phyloP scores from a whole-genome alignment of 37 sponge, comb jelly and placozoan species.

The Oopsacas minuta region DNA sequence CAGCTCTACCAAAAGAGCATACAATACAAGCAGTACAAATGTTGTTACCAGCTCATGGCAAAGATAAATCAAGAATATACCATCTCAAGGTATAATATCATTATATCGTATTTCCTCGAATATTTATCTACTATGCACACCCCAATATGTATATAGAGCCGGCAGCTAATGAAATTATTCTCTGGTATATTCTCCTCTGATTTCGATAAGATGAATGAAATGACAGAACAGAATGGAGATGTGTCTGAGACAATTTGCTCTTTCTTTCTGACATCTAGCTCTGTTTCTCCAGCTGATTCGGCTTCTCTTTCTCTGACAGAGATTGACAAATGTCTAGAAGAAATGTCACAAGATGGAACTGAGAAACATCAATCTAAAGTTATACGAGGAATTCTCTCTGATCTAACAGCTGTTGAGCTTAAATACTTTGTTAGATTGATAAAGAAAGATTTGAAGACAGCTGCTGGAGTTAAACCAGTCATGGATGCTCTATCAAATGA shows the following conservation, averaged over 20 bases:
- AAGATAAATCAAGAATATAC: background rate
- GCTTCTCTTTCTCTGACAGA: constrained; percentile 57
- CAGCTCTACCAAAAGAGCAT: background rate
- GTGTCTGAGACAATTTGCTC: constrained; percentile 72
- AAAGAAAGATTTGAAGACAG: constrained; percentile 80
- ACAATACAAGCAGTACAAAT: constrained; percentile 8
- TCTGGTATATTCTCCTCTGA: constrained; percentile 4
- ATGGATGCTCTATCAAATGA: constrained; percentile 80
- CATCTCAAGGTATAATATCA: background rate
- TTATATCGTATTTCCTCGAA: background rate
- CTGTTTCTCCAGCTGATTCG: constrained; percentile 23
- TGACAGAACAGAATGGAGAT: constrained; percentile 40
- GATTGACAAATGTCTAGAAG: constrained; percentile 40
- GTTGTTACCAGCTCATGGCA: background rate
- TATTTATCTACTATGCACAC: background rate
- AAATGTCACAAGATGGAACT: constrained; percentile 65
- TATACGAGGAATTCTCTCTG: background rate
- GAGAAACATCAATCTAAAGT: constrained; percentile 42
- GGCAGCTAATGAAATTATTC: constrained; percentile 4
- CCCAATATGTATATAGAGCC: background rate
- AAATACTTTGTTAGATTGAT: constrained; percentile 73
- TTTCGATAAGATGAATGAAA: constrained; percentile 12
- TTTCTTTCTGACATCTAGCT: constrained; percentile 51
- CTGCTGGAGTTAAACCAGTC: constrained; percentile 82
- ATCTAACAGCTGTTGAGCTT: constrained; percentile 45